Evolutionary conservation across 2,797 vertebrate species (phyloP).

Genomic region (Natrix natrix): DNA sequence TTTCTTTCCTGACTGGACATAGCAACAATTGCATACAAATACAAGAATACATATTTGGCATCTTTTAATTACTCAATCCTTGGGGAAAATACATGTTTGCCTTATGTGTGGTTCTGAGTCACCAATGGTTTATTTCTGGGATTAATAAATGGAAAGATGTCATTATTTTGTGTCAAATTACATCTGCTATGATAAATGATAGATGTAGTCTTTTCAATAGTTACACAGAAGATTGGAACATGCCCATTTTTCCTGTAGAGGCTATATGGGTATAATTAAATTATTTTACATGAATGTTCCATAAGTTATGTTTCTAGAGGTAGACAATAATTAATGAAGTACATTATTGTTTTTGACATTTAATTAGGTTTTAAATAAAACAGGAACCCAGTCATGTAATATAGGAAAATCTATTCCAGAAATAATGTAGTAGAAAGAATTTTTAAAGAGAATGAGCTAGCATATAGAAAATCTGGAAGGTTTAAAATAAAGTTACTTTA

Average conservation of each 20-base stretch:
- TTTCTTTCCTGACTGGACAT: neutral
- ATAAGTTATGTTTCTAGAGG: slow-evolving; percentile 24
- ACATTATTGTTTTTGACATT: slow-evolving; percentile 26
- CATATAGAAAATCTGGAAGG: neutral
- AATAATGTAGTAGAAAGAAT: slow-evolving; percentile 6
- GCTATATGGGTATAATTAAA: neutral
- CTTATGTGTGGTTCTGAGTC: neutral
- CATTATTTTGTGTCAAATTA: neutral
- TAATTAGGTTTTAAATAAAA: slow-evolving; percentile 29
- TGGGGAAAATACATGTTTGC: neutral
- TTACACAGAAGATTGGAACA: neutral
- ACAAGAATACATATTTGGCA: neutral
- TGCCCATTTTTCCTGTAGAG: neutral
- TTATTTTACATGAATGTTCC: slow-evolving; percentile 20
- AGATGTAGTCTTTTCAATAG: neutral
- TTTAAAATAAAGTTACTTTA: neutral
- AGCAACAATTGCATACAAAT: neutral
- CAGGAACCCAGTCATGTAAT: slow-evolving; percentile 10
- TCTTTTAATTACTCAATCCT: neutral
- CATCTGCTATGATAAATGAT: neutral
- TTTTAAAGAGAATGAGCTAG: neutral
- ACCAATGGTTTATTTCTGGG: neutral
- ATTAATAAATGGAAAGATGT: neutral
- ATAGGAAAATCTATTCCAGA: neutral
- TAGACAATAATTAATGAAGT: slow-evolving; percentile 31